Evolutionary conservation across 2,888 invertebrate species (phyloP).

Genomic region (Octonoba sinensis): DNA sequence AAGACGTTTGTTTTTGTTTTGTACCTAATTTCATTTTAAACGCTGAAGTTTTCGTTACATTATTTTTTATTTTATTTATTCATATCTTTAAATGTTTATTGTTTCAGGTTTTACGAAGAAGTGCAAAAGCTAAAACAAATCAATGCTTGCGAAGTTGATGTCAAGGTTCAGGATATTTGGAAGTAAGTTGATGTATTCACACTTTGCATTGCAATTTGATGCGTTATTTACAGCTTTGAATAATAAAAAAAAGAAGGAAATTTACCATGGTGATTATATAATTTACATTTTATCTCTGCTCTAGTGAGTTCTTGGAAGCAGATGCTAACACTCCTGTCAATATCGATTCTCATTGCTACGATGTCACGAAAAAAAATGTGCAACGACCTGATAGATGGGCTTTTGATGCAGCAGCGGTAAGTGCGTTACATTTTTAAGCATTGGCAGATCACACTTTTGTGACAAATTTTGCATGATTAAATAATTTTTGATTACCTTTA

Average conservation of each 20-base stretch:
- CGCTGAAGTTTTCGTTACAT: no score
- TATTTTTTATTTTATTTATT: no score
- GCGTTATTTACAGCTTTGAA: background rate
- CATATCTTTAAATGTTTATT: no score
- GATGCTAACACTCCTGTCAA: conserved; percentile 98
- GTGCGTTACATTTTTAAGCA: conserved; percentile 66
- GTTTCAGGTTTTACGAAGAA: conserved; percentile 90
- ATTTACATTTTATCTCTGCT: background rate
- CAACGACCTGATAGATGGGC: conserved; percentile 86
- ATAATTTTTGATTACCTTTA: no score
- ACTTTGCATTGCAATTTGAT: background rate
- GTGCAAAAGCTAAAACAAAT: conserved; percentile 79
- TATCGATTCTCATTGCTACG: conserved; percentile 92
- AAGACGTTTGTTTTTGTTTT: no score
- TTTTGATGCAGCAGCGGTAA: conserved; percentile 96
- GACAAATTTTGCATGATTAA: no score
- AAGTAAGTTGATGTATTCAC: conserved; percentile 53
- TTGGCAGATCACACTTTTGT: background rate
- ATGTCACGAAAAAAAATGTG: conserved; percentile 84
- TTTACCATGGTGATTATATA: no score
- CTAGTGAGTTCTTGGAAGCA: conserved; percentile 86
- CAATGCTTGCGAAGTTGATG: conserved; percentile 75
- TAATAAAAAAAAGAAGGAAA: background rate
- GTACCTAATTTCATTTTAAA: background rate
- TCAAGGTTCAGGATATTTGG: conserved; percentile 89